phyloP scores from a whole-genome alignment of 37 sponge, comb jelly and placozoan genomes.

The Tethya wilhelma region DNA sequence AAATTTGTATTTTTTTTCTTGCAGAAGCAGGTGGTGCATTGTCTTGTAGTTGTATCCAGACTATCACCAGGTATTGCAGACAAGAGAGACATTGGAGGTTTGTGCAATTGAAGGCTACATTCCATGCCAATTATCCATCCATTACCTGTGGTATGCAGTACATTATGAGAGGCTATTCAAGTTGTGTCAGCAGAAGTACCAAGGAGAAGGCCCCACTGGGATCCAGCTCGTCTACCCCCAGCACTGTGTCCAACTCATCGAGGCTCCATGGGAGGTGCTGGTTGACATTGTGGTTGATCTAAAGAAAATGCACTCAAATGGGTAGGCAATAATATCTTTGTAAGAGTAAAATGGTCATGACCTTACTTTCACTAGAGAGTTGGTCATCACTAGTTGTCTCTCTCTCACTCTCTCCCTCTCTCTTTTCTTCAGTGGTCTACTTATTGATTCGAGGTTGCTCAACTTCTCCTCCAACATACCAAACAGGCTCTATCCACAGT shows the following conservation, averaged over 20 bases:
- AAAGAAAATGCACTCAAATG: constrained; percentile 1
- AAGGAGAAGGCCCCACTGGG: constrained; percentile 83
- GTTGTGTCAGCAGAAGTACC: constrained; percentile 60
- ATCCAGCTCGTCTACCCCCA: constrained; percentile 77
- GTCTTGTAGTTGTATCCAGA: constrained; percentile 45
- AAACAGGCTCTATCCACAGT: constrained; percentile 59
- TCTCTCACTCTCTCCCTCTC: background rate
- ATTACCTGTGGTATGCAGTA: constrained; percentile 10
- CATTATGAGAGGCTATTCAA: constrained; percentile 78
- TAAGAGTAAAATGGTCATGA: background rate
- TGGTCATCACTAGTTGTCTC: background rate
- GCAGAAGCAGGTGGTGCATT: constrained; percentile 63
- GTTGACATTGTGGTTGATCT: constrained; percentile 36
- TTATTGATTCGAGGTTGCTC: constrained; percentile 32
- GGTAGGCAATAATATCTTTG: constrained; percentile 3
- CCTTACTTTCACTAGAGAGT: background rate
- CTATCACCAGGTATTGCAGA: constrained; percentile 59
- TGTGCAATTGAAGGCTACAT: background rate
- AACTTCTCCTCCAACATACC: constrained; percentile 50
- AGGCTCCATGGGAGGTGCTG: constrained; percentile 58
- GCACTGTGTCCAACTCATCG: constrained; percentile 73
- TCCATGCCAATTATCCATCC: background rate
- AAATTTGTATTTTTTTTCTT: background rate
- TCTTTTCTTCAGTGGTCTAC: constrained; percentile 24
- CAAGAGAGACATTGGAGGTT: constrained; percentile 70